Evolutionary conservation across 2,888 invertebrate genomes (phyloP), one percentile per base, ranked within the genome.

Genomic region (Kryphioiulus occultus): DNA sequence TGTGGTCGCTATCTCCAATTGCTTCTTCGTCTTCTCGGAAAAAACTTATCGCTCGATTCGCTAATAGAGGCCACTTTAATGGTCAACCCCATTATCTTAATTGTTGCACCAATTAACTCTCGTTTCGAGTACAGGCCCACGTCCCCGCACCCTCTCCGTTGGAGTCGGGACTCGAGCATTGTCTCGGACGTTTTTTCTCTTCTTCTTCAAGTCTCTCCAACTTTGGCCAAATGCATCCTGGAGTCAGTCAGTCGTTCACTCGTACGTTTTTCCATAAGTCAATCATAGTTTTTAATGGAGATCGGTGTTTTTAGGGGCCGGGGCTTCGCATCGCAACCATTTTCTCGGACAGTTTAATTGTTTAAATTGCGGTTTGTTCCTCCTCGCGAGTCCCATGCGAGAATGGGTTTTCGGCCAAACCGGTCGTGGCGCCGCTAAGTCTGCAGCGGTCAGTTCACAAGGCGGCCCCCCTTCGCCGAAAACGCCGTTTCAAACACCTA

Each of bases 321-420:
- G 59, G n/a, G 59, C 59, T 59, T 59, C 19, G 59, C 59, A 59
- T n/a, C 59, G 59, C 59, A 9, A 59, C 19, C 59, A 19, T n/a
- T 59, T 59, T n/a, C n/a, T 59, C 59, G 59, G 86, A 86, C 86
- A 86, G 86, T 86, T 86, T 86, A 86, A 86, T 86, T 86, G 86
- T 86, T 86, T 42, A 42, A 86, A 86, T 86, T 86, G 86, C 86
- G 86, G 59, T 86, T 30, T 83, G n/a, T 83, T 32, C 30, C 83
- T 35, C 35, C 53, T 53, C 53, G 53, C 53, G n/a, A 32, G 39
- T 83, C 39, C 17, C 2, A 30, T 83, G 83, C 26, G 39, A 83
- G 83, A 83, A 83, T 83, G 83, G 39, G 30, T 83, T 83, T 32
- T 32, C 19, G 32, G 39, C 32, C 17, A 30, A 83, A 83, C 83